Conservation (phyloP, 2,113 vertebrate genomes). For the Delphinapterus leucas region DNA sequence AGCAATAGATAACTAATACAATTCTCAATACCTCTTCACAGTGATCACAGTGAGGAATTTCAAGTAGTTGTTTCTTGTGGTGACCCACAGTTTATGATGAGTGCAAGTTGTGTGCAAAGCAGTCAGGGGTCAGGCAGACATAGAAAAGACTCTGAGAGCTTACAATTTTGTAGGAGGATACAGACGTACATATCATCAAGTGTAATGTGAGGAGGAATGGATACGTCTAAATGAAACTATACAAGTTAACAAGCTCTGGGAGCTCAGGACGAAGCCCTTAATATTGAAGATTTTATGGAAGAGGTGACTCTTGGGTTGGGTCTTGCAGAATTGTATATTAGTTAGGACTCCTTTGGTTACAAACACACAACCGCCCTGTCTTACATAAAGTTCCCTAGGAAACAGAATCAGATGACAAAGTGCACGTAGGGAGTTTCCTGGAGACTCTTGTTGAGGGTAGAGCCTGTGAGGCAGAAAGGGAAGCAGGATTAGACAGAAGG, state of each 20-base stretch:
- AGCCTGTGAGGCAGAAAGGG: not conserved
- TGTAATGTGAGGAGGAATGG: not conserved
- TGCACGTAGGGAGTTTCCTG: not conserved
- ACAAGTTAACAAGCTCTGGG: not conserved
- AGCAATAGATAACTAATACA: not conserved
- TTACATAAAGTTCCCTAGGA: not conserved
- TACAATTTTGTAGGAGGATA: not conserved
- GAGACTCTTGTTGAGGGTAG: not conserved
- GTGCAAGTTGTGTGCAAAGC: not conserved
- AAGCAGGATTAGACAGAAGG: not conserved
- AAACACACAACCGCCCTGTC: not conserved
- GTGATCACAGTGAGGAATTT: not conserved
- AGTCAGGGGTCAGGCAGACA: not conserved
- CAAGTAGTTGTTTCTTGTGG: not conserved
- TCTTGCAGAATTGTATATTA: no score
- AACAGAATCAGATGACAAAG: not conserved
- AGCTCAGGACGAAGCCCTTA: not conserved
- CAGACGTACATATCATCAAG: not conserved
- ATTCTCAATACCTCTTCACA: not conserved
- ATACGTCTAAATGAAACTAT: not conserved
- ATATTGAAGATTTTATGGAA: not conserved
- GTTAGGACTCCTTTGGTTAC: not conserved
- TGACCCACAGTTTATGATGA: not conserved
- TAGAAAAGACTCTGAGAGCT: not conserved
- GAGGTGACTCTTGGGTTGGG: not conserved